These are phyloP conservation scores for Platycercus adscitus DNA, from an alignment of 2,113 vertebrate genomes.

Conservation along the genomic window DNA sequence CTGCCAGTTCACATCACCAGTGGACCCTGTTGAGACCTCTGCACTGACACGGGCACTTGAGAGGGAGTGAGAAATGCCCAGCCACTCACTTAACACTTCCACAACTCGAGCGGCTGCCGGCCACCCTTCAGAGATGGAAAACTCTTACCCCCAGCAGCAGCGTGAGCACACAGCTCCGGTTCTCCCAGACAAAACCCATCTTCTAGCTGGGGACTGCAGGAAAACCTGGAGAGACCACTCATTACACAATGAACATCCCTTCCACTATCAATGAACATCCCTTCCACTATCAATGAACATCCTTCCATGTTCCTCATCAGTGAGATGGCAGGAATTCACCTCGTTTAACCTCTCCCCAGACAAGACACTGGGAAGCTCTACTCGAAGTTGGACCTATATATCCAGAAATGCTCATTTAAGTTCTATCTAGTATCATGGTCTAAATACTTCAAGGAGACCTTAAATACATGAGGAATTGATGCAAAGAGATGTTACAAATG, in stretches of 20 bases:
- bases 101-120: accelerated
- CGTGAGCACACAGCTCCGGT: background rate
- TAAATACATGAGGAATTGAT: background rate
- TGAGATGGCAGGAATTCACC: background rate
- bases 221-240: background rate
- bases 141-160: no score
- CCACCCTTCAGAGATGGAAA: no score
- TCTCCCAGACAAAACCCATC: background rate
- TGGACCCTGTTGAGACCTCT: background rate
- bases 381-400: background rate
- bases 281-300: background rate
- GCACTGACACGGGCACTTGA: accelerated
- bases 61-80: background rate
- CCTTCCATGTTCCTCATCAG: background rate
- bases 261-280: no score
- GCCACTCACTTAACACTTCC: background rate
- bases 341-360: no score
- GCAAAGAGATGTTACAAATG: background rate
- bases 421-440: background rate
- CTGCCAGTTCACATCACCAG: background rate
- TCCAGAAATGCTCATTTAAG: background rate
- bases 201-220: background rate
- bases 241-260: accelerated
- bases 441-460: background rate
- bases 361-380: background rate